phyloP scores from a whole-genome alignment of 2,113 vertebrate species.

The Psittacula cyanocephala region DNA sequence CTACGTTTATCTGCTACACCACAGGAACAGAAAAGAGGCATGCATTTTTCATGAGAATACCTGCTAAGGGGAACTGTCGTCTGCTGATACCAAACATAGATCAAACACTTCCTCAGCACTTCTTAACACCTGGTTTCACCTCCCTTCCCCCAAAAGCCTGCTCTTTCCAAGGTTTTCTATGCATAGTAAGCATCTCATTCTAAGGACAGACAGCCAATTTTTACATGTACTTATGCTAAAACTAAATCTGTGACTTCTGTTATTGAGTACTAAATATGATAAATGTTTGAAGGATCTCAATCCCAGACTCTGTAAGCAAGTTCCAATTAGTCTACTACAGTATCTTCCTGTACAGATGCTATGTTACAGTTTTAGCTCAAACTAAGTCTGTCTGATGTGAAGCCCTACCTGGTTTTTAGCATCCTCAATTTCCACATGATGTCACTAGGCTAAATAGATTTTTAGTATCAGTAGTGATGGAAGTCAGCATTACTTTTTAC shows the following conservation, averaged over 20 bases:
- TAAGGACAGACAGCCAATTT: neutral
- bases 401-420: neutral
- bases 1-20: neutral
- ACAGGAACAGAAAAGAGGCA: neutral
- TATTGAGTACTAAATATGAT: neutral
- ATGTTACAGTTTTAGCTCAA: neutral
- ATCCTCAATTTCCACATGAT: neutral
- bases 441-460: slow-evolving; percentile 15
- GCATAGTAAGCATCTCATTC: accelerated
- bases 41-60: neutral
- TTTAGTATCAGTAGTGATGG: neutral
- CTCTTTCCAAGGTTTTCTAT: neutral
- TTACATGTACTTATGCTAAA: neutral
- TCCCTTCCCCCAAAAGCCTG: neutral
- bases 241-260: neutral
- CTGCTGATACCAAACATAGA: neutral
- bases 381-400: neutral
- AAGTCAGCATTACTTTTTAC: neutral
- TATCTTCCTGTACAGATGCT: neutral
- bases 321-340: neutral
- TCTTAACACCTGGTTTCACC: neutral
- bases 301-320: neutral
- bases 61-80: neutral
- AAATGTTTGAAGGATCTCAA: neutral
- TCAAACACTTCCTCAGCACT: neutral